phyloP scores from a whole-genome alignment of 2,797 vertebrate genomes.

The Protonibea diacanthus region DNA sequence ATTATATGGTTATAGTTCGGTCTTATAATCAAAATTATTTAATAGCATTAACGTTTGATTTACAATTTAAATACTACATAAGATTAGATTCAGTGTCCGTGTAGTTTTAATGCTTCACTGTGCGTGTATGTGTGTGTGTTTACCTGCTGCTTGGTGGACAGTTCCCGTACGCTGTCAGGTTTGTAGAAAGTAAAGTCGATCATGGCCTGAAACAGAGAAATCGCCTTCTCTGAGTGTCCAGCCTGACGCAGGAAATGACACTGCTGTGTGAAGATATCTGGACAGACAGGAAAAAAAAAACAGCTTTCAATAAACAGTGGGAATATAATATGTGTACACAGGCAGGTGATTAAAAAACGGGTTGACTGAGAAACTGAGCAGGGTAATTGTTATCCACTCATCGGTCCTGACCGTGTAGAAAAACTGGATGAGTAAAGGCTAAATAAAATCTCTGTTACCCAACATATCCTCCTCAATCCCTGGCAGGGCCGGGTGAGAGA shows the following conservation, averaged over 20 bases:
- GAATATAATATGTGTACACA: background rate
- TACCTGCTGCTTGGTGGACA: constrained; percentile 83
- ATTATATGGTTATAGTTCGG: background rate
- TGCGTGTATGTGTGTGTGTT: constrained; percentile 6
- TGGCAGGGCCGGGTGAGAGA: constrained; percentile 91
- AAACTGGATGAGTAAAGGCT: background rate
- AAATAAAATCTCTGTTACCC: constrained; percentile 81
- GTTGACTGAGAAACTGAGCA: background rate
- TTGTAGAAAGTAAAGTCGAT: constrained; percentile 94
- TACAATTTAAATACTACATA: background rate
- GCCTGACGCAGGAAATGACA: constrained; percentile 93
- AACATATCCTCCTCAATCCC: constrained; percentile 91
- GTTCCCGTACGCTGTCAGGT: constrained; percentile 88
- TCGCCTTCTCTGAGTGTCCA: constrained; percentile 91
- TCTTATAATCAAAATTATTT: background rate
- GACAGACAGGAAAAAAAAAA: background rate
- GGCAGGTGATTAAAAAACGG: background rate
- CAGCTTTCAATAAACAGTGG: background rate
- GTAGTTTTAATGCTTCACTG: background rate
- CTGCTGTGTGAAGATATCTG: constrained; percentile 91
- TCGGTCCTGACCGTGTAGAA: background rate
- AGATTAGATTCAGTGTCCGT: background rate
- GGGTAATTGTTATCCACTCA: background rate
- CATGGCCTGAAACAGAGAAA: constrained; percentile 92
- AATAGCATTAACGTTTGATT: background rate